Percentiles rank a stretch among this genome's conserved stretches.
Conservation (phyloP, 2,113 vertebrate species). For the Garra rufa region DNA sequence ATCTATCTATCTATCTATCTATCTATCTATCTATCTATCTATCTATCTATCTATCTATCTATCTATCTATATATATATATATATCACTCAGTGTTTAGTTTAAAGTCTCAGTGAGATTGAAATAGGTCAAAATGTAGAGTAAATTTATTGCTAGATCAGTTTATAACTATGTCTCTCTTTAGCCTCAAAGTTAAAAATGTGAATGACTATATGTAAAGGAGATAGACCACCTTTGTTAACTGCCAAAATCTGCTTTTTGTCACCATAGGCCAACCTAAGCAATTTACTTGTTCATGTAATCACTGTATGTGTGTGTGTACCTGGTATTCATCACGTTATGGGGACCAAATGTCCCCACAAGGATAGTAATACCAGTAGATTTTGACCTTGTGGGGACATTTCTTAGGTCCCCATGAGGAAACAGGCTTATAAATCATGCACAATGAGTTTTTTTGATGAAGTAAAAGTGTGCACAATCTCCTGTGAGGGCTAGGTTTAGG, state of each 20-base stretch:
- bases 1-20: neutral
- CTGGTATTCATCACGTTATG: no score
- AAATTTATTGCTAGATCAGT: neutral
- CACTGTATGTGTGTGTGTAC: no score
- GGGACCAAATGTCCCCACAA: no score
- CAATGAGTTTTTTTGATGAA: no score
- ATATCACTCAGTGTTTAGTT: neutral
- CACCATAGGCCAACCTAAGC: neutral
- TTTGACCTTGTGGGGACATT: no score
- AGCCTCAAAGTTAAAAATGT: conserved; percentile 53
- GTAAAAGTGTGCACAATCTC: no score
- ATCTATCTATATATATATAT: neutral
- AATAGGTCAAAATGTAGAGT: neutral
- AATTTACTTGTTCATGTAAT: neutral
- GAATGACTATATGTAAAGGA: conserved; percentile 47
- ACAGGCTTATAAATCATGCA: no score
- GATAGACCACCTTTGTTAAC: conserved; percentile 58
- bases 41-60: neutral
- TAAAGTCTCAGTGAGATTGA: neutral
- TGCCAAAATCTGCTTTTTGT: conserved; percentile 50
- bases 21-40: neutral
- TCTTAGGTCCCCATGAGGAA: no score
- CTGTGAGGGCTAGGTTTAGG: no score
- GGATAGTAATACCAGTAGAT: no score
- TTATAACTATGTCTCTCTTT: neutral